Percentiles rank a stretch among this genome's conserved stretches.
phyloP scores from a whole-genome alignment of 2,888 invertebrate species.

The Bhutanitis thaidina region DNA sequence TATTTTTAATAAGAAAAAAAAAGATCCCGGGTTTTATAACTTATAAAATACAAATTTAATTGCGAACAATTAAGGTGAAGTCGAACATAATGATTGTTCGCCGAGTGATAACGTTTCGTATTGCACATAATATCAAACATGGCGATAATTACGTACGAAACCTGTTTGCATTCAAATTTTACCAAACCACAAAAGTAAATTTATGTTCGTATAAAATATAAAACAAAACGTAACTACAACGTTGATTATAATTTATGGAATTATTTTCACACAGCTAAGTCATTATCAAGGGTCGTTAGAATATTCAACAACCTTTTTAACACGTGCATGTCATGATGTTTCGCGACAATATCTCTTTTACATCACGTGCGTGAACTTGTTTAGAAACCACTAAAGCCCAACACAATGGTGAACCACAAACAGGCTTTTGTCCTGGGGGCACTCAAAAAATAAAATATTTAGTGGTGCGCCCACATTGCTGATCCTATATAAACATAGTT shows the following conservation, averaged over 20 bases:
- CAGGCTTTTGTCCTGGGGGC: constrained; percentile 47
- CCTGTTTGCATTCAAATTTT: constrained; percentile 9
- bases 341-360: constrained; percentile 26
- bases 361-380: constrained; percentile 43
- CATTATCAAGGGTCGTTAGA: not conserved
- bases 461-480: constrained; percentile 38
- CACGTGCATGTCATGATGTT: constrained; percentile 19
- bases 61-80: constrained; percentile 15
- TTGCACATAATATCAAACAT: constrained; percentile 15
- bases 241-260: not conserved
- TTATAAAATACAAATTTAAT: constrained; percentile 15
- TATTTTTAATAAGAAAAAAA: constrained; percentile 4
- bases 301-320: constrained; percentile 3
- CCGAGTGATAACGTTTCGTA: not conserved
- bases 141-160: constrained; percentile 9
- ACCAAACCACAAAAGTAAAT: not conserved
- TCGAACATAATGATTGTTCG: constrained; percentile 6
- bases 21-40: constrained; percentile 1
- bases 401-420: constrained; percentile 58
- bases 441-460: constrained; percentile 59
- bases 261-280: not conserved
- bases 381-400: constrained; percentile 52
- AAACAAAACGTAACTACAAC: not conserved
- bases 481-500: constrained; percentile 38
- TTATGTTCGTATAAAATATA: not conserved